Base-by-base conservation (phyloP, 2,113 vertebrate genomes). In the Catharus fuscescens region DNA sequence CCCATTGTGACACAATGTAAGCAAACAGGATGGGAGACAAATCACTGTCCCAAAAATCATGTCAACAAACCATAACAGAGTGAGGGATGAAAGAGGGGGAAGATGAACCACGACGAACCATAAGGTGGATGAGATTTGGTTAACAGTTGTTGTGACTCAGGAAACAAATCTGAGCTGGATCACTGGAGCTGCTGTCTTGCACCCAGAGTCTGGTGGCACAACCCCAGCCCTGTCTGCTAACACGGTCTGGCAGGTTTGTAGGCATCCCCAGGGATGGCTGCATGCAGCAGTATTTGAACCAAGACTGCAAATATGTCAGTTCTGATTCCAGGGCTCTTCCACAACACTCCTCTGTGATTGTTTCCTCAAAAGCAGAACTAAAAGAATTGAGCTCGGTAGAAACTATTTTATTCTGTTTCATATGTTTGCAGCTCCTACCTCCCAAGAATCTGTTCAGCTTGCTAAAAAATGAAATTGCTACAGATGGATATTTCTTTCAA, bases 401-500 rank as follows among this genome's bases (percentile, higher is more conserved):
- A 97, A 92, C 24, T 91, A 88, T 93, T 95, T 93, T 94, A 91
- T 97, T 93, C 95, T 2, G 10, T 95, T 95, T 95, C 89, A 93
- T 90, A 91, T 79, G 88, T 82, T 85, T 82, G 61, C 54, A 66
- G 85, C 62, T 95, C 80, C 69, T 93, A 96, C 85, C 72, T 94
- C 93, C 96, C 93, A 96, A 95, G 95, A 97, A 97, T 96, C 66
- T 90, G 91, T 92, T 95, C 96, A 91, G 78, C 70, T 79, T 88
- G 85, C 88, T 96, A 95, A 97, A 97, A 96, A 92, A 93, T 93
- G 93, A 95, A 96, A 95, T 94, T 93, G 72, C 93, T 93, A 84
- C 93, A 93, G 92, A 93, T 93, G 94, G 90, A 62, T 97, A 95
- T 96, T 95, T 92, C 95, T 95, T 96, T 96, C 89, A 94, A 95